Base-by-base conservation (phyloP, 2,888 invertebrate genomes). In the Coleophora deauratella region DNA sequence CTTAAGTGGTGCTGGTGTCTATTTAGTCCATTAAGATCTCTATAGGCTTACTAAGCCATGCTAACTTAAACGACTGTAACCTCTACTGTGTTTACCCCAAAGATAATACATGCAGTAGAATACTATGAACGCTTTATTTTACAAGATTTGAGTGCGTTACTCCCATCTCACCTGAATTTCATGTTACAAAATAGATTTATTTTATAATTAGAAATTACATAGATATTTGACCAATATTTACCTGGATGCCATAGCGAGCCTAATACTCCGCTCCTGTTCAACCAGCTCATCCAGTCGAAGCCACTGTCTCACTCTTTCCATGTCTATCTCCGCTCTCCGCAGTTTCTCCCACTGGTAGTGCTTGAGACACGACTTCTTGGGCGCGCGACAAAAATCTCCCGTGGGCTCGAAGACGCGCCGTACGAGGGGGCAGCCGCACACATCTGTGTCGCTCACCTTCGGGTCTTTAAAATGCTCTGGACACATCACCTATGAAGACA, bases 321-420 rank as follows among this genome's bases (percentile, higher is more conserved):
- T 92, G 66, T 99, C 98, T 35, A 98, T 95, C 87, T 98, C 96
- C 0, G 98, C 98, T 12, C 97, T 76, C 0, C 97, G 87, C 47
- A 98, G 78, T 75, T 98, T 98, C 77, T 98, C 98, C 98, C 98
- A 99, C 54, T 95, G 94, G 69, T 93, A 94, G 71, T 99, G 99
- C 57, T 91, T 92, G 40, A 93, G 90, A 65, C 98, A 99, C 49
- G 90, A 91, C 72, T 97, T 97, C 72, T 97, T 97, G 0, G 96
- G 91, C 0, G 93, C 92, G 6, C 82, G 76, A 69, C 99, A 99
- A 79, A 96, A 95, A 56, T 96, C 93, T 0, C 94, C 95, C 0
- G 94, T 94, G 0, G 91, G 89, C 49, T 92, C 89, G 68, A 97
- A 97, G 0, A 95, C 93, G 58, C 95, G 91, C 1, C 89, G 90